Percentiles rank a stretch among this genome's conserved stretches.
These are phyloP conservation scores for Oeneis ivallda DNA, from an alignment of 2,888 invertebrate species.

Conservation along the genomic window DNA sequence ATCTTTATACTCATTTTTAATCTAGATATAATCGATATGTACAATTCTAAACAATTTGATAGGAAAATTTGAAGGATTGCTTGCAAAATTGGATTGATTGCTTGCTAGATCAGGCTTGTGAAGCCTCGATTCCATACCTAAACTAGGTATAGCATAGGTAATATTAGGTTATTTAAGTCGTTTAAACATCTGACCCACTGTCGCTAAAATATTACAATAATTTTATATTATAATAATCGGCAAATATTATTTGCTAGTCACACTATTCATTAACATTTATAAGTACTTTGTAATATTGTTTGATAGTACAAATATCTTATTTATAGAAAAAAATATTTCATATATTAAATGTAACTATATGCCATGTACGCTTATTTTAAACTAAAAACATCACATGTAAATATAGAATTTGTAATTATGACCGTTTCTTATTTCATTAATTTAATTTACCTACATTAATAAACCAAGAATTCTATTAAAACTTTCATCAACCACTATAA, in stretches of 20 bases:
- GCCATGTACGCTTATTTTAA: slow-evolving; percentile 82
- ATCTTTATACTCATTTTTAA: slow-evolving; percentile 69
- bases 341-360: slow-evolving; percentile 79
- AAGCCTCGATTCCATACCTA: slow-evolving; percentile 67
- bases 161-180: slow-evolving; percentile 58
- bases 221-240: slow-evolving; percentile 55
- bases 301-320: slow-evolving; percentile 81
- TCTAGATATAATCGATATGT: slow-evolving; percentile 51
- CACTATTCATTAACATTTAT: slow-evolving; percentile 74
- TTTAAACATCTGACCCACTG: slow-evolving; percentile 70
- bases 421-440: slow-evolving; percentile 51
- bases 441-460: background rate
- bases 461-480: no score
- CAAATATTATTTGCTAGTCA: slow-evolving; percentile 80
- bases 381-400: slow-evolving; percentile 80
- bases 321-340: slow-evolving; percentile 77
- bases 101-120: slow-evolving; percentile 51
- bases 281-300: slow-evolving; percentile 78
- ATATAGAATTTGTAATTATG: slow-evolving; percentile 78
- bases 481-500: no score
- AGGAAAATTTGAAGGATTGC: slow-evolving; percentile 53
- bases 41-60: slow-evolving; percentile 57
- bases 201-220: slow-evolving; percentile 65
- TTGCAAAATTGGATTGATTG: no score
- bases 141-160: slow-evolving; percentile 58